Evolutionary conservation across 64 coral and sea anemone species (phyloP).

Genomic region (Catalaphyllia jardinei): DNA sequence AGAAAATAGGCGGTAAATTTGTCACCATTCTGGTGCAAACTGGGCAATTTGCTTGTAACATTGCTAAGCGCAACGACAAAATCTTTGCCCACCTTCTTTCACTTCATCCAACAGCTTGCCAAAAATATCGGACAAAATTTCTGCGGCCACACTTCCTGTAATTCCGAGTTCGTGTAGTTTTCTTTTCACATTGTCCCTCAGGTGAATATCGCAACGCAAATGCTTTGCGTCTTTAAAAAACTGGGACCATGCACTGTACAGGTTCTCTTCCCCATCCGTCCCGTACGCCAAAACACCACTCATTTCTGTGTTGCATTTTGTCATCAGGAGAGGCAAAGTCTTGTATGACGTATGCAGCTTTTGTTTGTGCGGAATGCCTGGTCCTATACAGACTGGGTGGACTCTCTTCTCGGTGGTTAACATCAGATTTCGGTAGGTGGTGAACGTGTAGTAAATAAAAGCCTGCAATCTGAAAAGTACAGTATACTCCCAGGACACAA

Average conservation of each 20-base stretch:
- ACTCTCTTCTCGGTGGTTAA: slow-evolving; percentile 16
- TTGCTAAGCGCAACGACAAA: slow-evolving; percentile 9
- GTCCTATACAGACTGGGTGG: slow-evolving; percentile 22
- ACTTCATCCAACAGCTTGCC: slow-evolving; percentile 4
- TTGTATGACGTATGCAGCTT: slow-evolving; percentile 30
- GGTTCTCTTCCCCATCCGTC: slow-evolving; percentile 47
- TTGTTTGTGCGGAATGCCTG: slow-evolving; percentile 46
- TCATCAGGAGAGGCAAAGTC: slow-evolving; percentile 16
- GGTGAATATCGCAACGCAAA: slow-evolving; percentile 51
- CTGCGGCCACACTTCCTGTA: not conserved
- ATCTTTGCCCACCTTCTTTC: slow-evolving; percentile 1
- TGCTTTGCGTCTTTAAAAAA: slow-evolving; percentile 42
- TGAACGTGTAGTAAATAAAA: slow-evolving; percentile 42
- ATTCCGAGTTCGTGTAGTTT: slow-evolving; percentile 30
- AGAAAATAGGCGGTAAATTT: slow-evolving; percentile 39
- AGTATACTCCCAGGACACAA: slow-evolving; percentile 31
- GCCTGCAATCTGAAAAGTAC: slow-evolving; percentile 26
- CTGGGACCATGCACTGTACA: slow-evolving; percentile 9
- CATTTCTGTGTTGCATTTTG: not conserved
- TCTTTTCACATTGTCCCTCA: slow-evolving; percentile 49
- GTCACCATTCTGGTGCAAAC: slow-evolving; percentile 19
- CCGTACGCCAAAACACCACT: slow-evolving; percentile 33
- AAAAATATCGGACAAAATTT: slow-evolving; percentile 56
- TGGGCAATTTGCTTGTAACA: not conserved
- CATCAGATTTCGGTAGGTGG: slow-evolving; percentile 47